phyloP scores from a whole-genome alignment of 2,888 invertebrate genomes.

The Entomobrya proxima region DNA sequence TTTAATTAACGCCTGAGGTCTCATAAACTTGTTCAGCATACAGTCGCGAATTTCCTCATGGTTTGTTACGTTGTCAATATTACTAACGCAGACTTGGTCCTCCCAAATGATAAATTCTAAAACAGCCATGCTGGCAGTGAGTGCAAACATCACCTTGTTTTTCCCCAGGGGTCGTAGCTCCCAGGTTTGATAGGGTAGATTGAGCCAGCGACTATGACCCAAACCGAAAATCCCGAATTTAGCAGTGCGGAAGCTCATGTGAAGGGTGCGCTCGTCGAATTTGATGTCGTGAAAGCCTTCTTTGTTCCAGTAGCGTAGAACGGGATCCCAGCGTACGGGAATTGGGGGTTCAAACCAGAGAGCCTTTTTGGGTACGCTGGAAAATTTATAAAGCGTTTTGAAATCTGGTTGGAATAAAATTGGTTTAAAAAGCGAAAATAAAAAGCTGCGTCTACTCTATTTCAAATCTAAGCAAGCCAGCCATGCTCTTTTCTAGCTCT shows the following conservation, averaged over 20 bases:
- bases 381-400: background rate
- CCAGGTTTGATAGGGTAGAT: conserved; percentile 92
- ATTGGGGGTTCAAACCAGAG: conserved; percentile 89
- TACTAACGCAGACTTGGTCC: conserved; percentile 78
- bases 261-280: conserved; percentile 87
- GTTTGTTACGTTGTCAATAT: conserved; percentile 83
- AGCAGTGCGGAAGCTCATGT: conserved; percentile 83
- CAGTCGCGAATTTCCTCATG: conserved; percentile 80
- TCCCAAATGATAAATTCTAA: conserved; percentile 76
- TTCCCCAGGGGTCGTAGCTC: conserved; percentile 84
- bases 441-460: conserved; percentile 62
- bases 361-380: conserved; percentile 83
- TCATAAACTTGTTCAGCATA: conserved; percentile 81
- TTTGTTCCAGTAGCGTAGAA: conserved; percentile 82
- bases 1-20: conserved; percentile 81
- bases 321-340: conserved; percentile 83
- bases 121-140: conserved; percentile 72
- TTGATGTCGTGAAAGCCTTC: conserved; percentile 87
- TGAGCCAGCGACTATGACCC: conserved; percentile 85
- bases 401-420: background rate
- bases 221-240: conserved; percentile 85
- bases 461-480: conserved; percentile 57
- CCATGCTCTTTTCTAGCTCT: conserved; percentile 46
- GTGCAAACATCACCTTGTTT: conserved; percentile 68
- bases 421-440: conserved; percentile 40